Evolutionary conservation across 2,888 invertebrate species (phyloP), one percentile per base, ranked within the genome.

Genomic region (Pteria penguin): DNA sequence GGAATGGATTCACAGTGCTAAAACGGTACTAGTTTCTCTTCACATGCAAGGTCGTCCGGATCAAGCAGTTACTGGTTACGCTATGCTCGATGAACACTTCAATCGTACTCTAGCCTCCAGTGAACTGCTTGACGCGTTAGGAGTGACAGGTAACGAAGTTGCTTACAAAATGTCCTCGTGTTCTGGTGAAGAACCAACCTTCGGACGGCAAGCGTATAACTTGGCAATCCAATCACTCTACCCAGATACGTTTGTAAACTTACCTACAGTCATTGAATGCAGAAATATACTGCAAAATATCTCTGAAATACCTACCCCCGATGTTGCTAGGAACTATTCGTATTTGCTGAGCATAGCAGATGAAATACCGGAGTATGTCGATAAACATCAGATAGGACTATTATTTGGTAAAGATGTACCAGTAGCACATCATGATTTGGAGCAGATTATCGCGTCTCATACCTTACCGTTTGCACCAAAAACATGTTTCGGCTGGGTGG

Each of bases 221-320:
- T 36, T 24, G 18, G 33, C 45, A 1, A 57, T 78, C 14, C 55
- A 66, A n/a, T 66, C 71, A 1, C 55, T 71, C 31, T 74, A 74
- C 62, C 58, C 52, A 4, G 32, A 18, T 26, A 58, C 68, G 24
- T 8, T 27, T 4, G 45, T 67, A 8, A n/a, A n/a, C 4, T 8
- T 78, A 14, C 78, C 61, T n/a, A 45, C 60, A 8, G 2, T 70
- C 8, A 61, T 77, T 27, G 73, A 77, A 58, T 77, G 72, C 29
- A 26, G 33, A 22, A 31, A 54, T 22, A 67, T 67, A 11, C 67
- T 55, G 8, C 11, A 54, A 8, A 55, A 27, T n/a, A 27, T 29
- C 14, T 5, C n/a, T 14, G 55, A 67, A 4, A 67, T 67, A 24
- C 29, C 67, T 27, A 67, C 67, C 11, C 27, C 27, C 14, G 67